Evolutionary conservation across 37 sponge, comb jelly and placozoan genomes (phyloP).

Genomic region (Crambe crambe): DNA sequence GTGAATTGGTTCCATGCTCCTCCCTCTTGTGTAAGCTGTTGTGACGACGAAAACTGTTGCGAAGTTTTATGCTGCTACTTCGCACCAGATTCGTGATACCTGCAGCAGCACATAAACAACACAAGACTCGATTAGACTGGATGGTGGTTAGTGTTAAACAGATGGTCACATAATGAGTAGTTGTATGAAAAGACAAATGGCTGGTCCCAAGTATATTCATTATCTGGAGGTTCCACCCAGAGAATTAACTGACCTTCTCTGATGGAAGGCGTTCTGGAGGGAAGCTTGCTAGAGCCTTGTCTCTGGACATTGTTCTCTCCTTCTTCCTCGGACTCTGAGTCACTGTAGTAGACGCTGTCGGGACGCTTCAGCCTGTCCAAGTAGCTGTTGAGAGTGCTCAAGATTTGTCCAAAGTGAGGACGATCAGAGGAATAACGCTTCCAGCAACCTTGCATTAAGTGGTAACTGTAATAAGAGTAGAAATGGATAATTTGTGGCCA

Average conservation of each 20-base stretch:
- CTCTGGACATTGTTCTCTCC: constrained; percentile 6
- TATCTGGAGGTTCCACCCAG: too few species aligned
- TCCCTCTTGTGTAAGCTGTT: constrained; percentile 58
- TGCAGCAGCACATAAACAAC: neutral
- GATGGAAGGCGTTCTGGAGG: constrained; percentile 50
- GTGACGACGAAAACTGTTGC: constrained; percentile 56
- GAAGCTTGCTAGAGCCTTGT: constrained; percentile 13
- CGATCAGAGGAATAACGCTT: constrained; percentile 46
- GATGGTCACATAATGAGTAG: too few species aligned
- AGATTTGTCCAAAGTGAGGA: constrained; percentile 53
- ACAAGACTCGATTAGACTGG: neutral
- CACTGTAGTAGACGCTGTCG: constrained; percentile 33
- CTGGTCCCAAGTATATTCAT: too few species aligned
- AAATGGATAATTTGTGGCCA: neutral
- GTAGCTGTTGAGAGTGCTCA: constrained; percentile 16
- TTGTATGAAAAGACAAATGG: too few species aligned
- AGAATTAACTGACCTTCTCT: constrained; percentile 38
- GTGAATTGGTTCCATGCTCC: constrained; percentile 23
- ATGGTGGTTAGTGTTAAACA: too few species aligned
- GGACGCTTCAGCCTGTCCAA: constrained; percentile 32
- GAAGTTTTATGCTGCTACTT: constrained; percentile 53
- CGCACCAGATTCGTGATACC: constrained; percentile 45
- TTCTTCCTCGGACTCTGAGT: constrained; percentile 47
- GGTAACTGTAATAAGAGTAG: constrained; percentile 39
- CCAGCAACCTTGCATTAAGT: constrained; percentile 66